Evolutionary conservation across 2,113 vertebrate species (phyloP).

Genomic region (Falcunculus frontatus): DNA sequence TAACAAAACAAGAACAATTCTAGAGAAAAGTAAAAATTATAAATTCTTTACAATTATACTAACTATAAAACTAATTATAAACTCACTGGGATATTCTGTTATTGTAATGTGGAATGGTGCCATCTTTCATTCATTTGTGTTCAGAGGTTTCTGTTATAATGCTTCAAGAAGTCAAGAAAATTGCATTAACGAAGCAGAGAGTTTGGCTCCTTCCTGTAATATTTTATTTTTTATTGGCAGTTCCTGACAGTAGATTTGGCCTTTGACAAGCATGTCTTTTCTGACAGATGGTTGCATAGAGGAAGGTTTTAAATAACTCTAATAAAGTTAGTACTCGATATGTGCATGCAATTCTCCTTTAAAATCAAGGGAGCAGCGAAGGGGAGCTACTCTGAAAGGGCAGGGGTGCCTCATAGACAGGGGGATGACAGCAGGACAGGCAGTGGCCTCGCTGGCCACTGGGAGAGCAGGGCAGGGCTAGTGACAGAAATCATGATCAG

Average conservation of each 20-base stretch:
- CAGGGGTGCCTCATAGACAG: neutral
- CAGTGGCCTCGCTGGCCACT: neutral
- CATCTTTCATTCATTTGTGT: neutral
- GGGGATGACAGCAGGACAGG: neutral
- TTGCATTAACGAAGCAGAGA: neutral
- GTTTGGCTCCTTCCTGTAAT: neutral
- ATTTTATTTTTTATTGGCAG: neutral
- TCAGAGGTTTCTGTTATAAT: neutral
- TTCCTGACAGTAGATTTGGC: neutral
- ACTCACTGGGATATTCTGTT: neutral
- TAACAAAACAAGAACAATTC: neutral
- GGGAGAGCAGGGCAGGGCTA: neutral
- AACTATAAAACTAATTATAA: neutral
- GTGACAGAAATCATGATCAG: neutral
- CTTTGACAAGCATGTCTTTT: neutral
- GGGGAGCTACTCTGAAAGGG: neutral
- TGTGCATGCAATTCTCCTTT: neutral
- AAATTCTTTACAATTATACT: neutral
- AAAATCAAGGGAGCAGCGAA: neutral
- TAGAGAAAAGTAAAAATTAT: neutral
- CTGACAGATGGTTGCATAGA: neutral
- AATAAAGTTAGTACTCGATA: neutral
- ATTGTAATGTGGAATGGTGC: neutral
- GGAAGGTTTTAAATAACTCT: neutral
- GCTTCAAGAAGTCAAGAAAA: neutral